Base-by-base conservation (phyloP, 2,888 invertebrate genomes). In the Ceriagrion tenellum region DNA sequence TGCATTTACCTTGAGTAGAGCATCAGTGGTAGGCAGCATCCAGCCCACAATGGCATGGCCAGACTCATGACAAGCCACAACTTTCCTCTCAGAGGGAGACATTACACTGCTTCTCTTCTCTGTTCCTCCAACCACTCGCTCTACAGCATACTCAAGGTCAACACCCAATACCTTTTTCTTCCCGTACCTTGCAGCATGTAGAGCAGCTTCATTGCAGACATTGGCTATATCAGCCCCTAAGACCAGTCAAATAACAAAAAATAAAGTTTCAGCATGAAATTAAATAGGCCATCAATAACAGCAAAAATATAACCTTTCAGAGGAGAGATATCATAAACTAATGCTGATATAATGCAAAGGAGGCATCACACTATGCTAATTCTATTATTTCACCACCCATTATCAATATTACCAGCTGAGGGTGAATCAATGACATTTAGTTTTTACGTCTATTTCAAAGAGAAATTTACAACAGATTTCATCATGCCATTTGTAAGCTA, bases 11-110 rank as follows among this genome's bases (percentile, higher is more conserved):
- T 99, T 99, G 0, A 99, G 97, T 69, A 99, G 97, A 0, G 99
- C 99, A 97, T 99, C 99, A 0, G 99, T 99, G 96, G 99, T 98
- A 96, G 99, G 98, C 55, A 99, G 97, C 96, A 99, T 97, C 99
- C 99, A 99, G 16, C 99, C 99, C 0, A 99, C 98, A 0, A 99
- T 96, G 0, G 99, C 99, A 97, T 99, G 99, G 0, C 99, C 99
- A 0, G 99, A 98, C 97, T 99, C 99, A 96, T 99, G 99, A 96
- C 98, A 98, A 0, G 98, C 99, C 0, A 99, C 98, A 2, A 98
- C 98, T 96, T 97, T 97, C 96, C 98, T 98, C 96, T 99, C 99
- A 13, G 97, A 97, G 0, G 98, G 98, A 0, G 98, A 98, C 97
- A 99, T 98, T 0, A 98, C 98, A 96, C 98, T 98, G 95, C 98